phyloP scores from a whole-genome alignment of 1,140 invertebrate genomes.

The Papilio aristodemus region DNA sequence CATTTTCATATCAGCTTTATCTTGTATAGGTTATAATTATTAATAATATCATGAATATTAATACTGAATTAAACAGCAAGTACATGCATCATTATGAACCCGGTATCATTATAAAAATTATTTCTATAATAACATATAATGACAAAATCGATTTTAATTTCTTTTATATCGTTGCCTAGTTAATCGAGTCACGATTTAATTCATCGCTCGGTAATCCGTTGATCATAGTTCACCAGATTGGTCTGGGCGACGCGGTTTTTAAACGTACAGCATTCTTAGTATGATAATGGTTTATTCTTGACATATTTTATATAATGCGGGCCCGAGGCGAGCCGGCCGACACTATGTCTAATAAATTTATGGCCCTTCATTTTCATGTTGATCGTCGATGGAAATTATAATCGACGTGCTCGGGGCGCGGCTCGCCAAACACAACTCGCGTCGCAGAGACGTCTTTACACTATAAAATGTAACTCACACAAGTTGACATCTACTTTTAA shows the following conservation, averaged over 20 bases:
- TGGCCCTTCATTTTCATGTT: slow-evolving; percentile 77
- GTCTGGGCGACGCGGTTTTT: slow-evolving; percentile 48
- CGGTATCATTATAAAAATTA: slow-evolving; percentile 22
- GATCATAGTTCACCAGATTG: slow-evolving; percentile 51
- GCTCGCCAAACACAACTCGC: slow-evolving; percentile 39
- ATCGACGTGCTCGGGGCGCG: slow-evolving; percentile 72
- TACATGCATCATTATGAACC: slow-evolving; percentile 12
- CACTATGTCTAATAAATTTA: slow-evolving; percentile 80
- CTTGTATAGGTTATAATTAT: background rate
- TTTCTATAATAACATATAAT: slow-evolving; percentile 27
- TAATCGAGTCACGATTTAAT: slow-evolving; percentile 33
- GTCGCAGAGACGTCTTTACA: slow-evolving; percentile 7
- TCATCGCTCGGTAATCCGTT: slow-evolving; percentile 42
- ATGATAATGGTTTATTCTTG: slow-evolving; percentile 79
- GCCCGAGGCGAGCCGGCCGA: slow-evolving; percentile 68
- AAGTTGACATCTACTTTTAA: too few species aligned
- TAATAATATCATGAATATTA: background rate
- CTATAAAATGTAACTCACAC: background rate
- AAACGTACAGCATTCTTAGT: slow-evolving; percentile 65
- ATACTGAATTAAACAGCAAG: background rate
- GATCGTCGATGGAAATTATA: slow-evolving; percentile 78
- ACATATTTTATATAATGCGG: slow-evolving; percentile 79
- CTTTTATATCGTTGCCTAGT: background rate
- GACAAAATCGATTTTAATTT: slow-evolving; percentile 21
- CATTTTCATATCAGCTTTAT: background rate